Evolutionary conservation across 2,797 vertebrate genomes (phyloP).

Genomic region (Urophycis tenuis): DNA sequence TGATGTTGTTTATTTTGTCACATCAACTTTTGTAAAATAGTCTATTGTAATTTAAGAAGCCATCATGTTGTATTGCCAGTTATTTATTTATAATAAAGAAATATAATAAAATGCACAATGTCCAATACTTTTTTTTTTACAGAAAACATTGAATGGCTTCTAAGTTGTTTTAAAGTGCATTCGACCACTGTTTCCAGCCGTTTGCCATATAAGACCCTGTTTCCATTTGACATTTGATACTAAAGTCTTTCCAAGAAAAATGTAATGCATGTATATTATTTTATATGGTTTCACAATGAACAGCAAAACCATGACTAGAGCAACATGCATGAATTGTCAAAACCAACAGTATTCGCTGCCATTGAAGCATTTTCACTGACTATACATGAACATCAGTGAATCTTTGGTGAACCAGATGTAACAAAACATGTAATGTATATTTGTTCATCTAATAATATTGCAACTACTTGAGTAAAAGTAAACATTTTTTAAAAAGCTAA

Average conservation of each 20-base stretch:
- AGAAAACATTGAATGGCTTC: background rate
- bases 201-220: background rate
- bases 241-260: background rate
- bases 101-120: background rate
- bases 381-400: background rate
- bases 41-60: conserved; percentile 21
- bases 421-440: no score
- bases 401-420: background rate
- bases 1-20: conserved; percentile 1
- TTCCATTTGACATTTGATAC: background rate
- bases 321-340: no score
- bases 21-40: conserved; percentile 11
- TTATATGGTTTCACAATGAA: no score
- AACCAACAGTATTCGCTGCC: no score
- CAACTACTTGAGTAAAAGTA: no score
- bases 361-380: no score
- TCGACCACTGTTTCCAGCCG: background rate
- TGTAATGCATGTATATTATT: background rate
- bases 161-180: conserved; percentile 10
- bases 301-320: no score
- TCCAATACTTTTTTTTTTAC: background rate
- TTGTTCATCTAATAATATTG: no score
- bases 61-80: conserved; percentile 21
- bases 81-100: conserved; percentile 31
- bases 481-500: background rate